Base-by-base conservation (phyloP, 2,888 invertebrate species). In the Catocala sponsa region DNA sequence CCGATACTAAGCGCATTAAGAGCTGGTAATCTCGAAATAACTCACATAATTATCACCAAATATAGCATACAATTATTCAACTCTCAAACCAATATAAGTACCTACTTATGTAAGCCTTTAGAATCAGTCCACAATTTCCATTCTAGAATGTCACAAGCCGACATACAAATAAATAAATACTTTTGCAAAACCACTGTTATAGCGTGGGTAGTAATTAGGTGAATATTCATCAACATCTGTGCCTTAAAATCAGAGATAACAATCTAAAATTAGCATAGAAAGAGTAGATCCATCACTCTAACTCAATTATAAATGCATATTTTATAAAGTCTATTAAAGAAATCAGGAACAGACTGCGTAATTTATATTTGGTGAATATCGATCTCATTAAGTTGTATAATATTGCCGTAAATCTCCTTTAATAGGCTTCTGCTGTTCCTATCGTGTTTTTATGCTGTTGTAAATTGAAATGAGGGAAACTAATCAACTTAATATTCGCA, bases 401-500 rank as follows among this genome's bases (percentile, higher is more conserved):
- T 69, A 64, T 38, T 55, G 55, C 67, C 70, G 51, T 76, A 76
- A 76, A 76, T 76, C 65, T 58, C 44, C 6, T 15, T 52, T 72
- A 68, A 74, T 76, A 68, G 72, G 42, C 70, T 57, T 61, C 63
- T 55, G 53, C 65, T 50, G 61, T 59, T 72, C 58, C 59, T 72
- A 70, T 67, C 66, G 65, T 66, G 64, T 72, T 76, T 72, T 74
- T 70, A 72, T 72, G 72, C 64, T 67, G 59, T 61, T 74, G 68
- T 76, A 76, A 74, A 74, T 72, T 63, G 66, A 55, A 76, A 76
- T 57, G 74, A 70, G 64, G 76, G 65, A 70, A 74, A 76, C 70
- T 76, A 76, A 76, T 76, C 76, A 76, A 67, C 61, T 74, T 76
- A 67, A 76, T 76, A 76, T 70, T 67, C 70, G 55, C 72, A 70